These are phyloP conservation scores for Endotricha flammealis DNA, from an alignment of 2,888 invertebrate genomes.

Conservation along the genomic window DNA sequence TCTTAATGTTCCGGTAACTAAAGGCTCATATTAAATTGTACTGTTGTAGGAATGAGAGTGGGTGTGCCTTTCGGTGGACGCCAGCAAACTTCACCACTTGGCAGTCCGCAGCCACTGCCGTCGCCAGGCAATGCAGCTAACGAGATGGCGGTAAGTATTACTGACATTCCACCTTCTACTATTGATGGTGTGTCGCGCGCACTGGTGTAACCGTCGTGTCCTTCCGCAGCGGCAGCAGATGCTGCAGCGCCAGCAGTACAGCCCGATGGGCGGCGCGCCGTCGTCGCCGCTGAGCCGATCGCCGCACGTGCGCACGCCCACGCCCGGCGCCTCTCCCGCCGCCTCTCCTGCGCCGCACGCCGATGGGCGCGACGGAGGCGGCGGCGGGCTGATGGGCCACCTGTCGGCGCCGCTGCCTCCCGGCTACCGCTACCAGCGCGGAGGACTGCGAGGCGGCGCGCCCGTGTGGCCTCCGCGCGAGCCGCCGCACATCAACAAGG, in stretches of 20 bases:
- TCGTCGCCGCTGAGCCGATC: conserved; percentile 78
- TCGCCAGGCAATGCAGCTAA: conserved; percentile 66
- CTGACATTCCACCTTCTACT: no score
- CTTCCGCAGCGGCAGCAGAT: conserved; percentile 60
- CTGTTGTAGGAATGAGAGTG: conserved; percentile 59
- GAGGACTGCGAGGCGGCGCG: conserved; percentile 82
- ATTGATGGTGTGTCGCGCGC: no score
- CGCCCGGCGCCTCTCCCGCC: conserved; percentile 59
- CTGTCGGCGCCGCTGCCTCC: conserved; percentile 78
- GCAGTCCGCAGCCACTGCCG: conserved; percentile 71
- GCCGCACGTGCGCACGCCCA: conserved; percentile 73
- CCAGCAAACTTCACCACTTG: conserved; percentile 69
- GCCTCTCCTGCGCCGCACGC: conserved; percentile 57
- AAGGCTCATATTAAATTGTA: no score
- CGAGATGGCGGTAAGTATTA: conserved; percentile 61
- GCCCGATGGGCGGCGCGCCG: conserved; percentile 74
- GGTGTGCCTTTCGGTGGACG: conserved; percentile 62
- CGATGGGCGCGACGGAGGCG: conserved; percentile 45
- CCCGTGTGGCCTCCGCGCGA: conserved; percentile 80
- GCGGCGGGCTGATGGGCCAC: conserved; percentile 66
- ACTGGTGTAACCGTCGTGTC: no score
- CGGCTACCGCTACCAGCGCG: conserved; percentile 79
- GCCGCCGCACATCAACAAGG: conserved; percentile 64
- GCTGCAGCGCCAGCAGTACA: conserved; percentile 71
- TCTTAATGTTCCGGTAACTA: no score